Conservation (phyloP, 2,113 vertebrate species). For the Perca schrenkii region DNA sequence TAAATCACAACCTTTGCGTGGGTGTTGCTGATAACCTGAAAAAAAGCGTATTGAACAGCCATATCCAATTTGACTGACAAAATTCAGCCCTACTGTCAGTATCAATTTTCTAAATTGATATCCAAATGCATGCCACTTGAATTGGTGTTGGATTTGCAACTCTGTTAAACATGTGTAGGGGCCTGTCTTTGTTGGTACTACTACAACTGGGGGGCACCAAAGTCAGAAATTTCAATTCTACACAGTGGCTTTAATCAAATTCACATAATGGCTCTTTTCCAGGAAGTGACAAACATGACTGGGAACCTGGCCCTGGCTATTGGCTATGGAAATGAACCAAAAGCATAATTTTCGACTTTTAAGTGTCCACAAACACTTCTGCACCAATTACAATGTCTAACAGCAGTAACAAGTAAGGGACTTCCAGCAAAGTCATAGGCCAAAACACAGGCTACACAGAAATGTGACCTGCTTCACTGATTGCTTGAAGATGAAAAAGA, state of each 20-base stretch:
- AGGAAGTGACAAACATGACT: neutral
- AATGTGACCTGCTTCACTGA: neutral
- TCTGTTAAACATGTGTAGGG: neutral
- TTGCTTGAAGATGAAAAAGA: constrained; percentile 20
- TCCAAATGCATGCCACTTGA: no score
- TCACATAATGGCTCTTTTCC: neutral
- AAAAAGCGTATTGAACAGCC: no score
- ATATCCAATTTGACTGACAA: no score
- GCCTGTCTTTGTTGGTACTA: no score
- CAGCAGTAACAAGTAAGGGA: neutral
- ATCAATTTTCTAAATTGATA: no score
- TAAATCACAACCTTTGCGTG: no score
- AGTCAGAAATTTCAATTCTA: neutral
- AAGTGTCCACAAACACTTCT: neutral
- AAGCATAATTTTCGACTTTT: neutral
- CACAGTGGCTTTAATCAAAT: neutral
- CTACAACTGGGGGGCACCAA: neutral
- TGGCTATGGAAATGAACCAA: neutral
- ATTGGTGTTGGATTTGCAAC: no score
- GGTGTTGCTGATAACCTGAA: no score
- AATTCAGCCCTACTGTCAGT: no score
- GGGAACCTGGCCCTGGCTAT: neutral
- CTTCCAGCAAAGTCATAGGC: neutral
- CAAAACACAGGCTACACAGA: neutral
- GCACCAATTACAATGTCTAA: neutral